Evolutionary conservation across 2,888 invertebrate species (phyloP), one percentile per base, ranked within the genome.

Genomic region (Megaustenia siamemsis): DNA sequence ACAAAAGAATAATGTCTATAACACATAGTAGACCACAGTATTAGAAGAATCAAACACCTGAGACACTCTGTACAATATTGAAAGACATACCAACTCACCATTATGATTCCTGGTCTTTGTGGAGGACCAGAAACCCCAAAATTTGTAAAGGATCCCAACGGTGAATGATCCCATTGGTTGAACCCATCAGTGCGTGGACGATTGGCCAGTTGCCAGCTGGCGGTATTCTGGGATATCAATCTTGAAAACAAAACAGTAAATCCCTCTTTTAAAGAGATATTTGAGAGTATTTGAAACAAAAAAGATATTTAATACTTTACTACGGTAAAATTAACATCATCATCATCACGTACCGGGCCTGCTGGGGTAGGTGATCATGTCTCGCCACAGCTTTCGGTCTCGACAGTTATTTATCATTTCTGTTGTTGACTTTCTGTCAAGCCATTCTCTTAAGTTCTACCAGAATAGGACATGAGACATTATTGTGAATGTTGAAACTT

Each of bases 111-210:
- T 85, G 32, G 80, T 68, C 71, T 63, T 21, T 63, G 32, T 10
- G 86, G 83, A 0, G 89, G 88, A 73, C 88, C 88, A 63, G 75
- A 56, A 83, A 88, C 86, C 45, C 66, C 83, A 0, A 75, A 69
- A 28, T 8, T 75, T 60, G 43, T n/a, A 8, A 84, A 83, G 10
- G 85, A 85, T 40, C 53, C 75, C 38, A 83, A 43, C 12, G 84
- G 87, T 4, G 87, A 86, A 28, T 77, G 78, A 81, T 86, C 87
- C 32, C 81, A 78, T 82, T 87, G 87, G 45, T 84, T 83, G 63
- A 84, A 86, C 49, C 87, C 87, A 35, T 87, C 84, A 15, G 82
- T 82, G n/a, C n/a, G n/a, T 32, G 81, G 76, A 0, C 43, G 68
- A 45, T 85, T 82, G 21, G 43, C 24, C 12, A 69, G 60, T 12